A percentile compares a stretch with the other conserved stretches of the same genome.
phyloP scores from a whole-genome alignment of 2,797 vertebrate genomes.

The Lacerta agilis region DNA sequence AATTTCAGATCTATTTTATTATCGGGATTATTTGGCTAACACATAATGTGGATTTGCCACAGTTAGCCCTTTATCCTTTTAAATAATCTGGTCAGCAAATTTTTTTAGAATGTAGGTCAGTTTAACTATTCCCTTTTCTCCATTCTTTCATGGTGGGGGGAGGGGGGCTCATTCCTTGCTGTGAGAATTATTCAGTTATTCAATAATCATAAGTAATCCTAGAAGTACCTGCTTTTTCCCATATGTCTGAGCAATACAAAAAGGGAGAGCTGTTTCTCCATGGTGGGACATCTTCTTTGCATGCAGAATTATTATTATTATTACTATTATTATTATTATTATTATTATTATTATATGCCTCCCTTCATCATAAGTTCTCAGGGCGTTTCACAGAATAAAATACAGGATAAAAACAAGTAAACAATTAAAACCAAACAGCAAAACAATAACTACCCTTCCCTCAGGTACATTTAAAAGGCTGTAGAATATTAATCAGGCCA shows the following conservation, averaged over 20 bases:
- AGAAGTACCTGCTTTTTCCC: constrained; percentile 51
- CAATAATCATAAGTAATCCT: constrained; percentile 33
- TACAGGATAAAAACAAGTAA: too few relatives aligned
- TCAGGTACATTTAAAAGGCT: too few relatives aligned
- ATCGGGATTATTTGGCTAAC: constrained; percentile 67
- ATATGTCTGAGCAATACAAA: constrained; percentile 10
- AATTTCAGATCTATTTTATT: constrained; percentile 65
- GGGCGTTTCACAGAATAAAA: too few relatives aligned
- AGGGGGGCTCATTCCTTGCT: constrained; percentile 5
- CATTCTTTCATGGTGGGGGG: not conserved
- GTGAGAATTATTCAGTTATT: constrained; percentile 41
- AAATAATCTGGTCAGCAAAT: constrained; percentile 66
- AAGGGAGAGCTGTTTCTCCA: constrained; percentile 10
- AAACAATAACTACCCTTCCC: too few relatives aligned
- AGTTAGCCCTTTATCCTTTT: constrained; percentile 59
- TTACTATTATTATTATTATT: too few relatives aligned
- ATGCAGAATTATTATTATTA: too few relatives aligned
- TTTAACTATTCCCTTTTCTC: constrained; percentile 57
- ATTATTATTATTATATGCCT: too few relatives aligned
- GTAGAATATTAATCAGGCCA: too few relatives aligned
- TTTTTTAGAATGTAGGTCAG: constrained; percentile 60
- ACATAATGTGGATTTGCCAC: constrained; percentile 48
- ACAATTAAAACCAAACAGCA: too few relatives aligned
- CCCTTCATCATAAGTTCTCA: too few relatives aligned
- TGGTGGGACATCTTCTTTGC: too few relatives aligned